A percentile compares a stretch with the other conserved stretches of the same genome.
phyloP scores from a whole-genome alignment of 1,140 invertebrate genomes.

The Thereuonema tuberculata region DNA sequence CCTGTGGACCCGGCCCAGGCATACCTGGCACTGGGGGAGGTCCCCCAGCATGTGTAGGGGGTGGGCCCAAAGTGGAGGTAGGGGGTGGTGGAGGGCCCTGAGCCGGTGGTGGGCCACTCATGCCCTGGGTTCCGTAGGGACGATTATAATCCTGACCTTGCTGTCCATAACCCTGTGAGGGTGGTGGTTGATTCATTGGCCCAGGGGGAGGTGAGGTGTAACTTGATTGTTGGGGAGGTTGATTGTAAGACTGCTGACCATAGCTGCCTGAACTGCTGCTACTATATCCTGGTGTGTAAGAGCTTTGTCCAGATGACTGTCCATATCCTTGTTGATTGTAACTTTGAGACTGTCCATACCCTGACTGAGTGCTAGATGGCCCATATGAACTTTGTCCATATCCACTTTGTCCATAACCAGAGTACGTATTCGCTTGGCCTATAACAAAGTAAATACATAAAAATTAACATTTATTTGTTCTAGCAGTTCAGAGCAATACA shows the following conservation, averaged over 20 bases:
- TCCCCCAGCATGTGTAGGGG: conserved; percentile 2
- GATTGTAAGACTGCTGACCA: not conserved
- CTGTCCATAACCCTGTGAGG: conserved; percentile 3
- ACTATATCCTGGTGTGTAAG: not conserved
- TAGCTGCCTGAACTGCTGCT: too few relatives aligned
- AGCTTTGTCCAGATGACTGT: not conserved
- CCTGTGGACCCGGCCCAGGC: conserved; percentile 1
- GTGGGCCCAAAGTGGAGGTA: not conserved
- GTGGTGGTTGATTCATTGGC: conserved; percentile 2
- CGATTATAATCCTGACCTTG: conserved; percentile 5
- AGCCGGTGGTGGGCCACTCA: conserved; percentile 1
- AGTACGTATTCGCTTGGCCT: conserved; percentile 10
- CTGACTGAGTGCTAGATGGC: not conserved
- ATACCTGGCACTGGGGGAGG: not conserved
- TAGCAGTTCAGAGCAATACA: too few relatives aligned
- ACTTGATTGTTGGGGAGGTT: not conserved
- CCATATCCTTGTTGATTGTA: not conserved
- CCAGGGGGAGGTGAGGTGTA: not conserved
- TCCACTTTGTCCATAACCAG: conserved; percentile 9
- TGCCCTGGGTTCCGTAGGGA: not conserved
- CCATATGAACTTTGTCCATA: conserved; percentile 3
- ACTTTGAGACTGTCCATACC: not conserved
- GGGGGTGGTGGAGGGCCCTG: conserved; percentile 2
- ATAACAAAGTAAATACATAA: too few relatives aligned
- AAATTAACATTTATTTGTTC: too few relatives aligned